Percentiles rank a stretch among this genome's conserved stretches.
These are phyloP conservation scores for Drosophila subsilvestris DNA, from an alignment of 2,888 invertebrate species.

Conservation along the genomic window DNA sequence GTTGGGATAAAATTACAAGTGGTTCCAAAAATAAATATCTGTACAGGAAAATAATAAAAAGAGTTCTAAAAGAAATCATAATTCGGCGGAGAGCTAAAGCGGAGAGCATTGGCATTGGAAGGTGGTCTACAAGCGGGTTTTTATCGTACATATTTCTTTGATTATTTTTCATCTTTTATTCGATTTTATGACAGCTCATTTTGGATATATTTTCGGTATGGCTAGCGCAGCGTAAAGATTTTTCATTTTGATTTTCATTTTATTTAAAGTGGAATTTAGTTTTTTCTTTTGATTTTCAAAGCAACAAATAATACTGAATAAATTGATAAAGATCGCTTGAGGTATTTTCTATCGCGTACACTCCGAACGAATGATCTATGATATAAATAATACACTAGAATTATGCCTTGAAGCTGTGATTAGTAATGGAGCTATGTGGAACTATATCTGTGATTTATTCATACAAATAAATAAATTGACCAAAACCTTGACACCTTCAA, in stretches of 20 bases:
- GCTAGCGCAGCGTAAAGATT: conserved; percentile 33
- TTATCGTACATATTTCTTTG: conserved; percentile 16
- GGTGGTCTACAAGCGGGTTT: conserved; percentile 30
- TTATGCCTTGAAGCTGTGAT: conserved; percentile 18
- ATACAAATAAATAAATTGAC: not conserved
- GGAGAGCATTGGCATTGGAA: not conserved
- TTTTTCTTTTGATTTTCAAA: conserved; percentile 56
- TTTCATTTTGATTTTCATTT: conserved; percentile 30
- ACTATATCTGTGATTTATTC: conserved; percentile 6
- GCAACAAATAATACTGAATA: conserved; percentile 74
- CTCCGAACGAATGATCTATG: conserved; percentile 16
- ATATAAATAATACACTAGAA: conserved; percentile 12
- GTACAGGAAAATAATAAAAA: conserved; percentile 26
- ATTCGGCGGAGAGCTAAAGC: conserved; percentile 23
- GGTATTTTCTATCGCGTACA: conserved; percentile 30
- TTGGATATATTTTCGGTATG: conserved; percentile 9
- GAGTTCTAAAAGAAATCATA: conserved; percentile 19
- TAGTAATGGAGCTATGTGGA: not conserved
- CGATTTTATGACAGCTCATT: conserved; percentile 32
- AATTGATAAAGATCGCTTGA: conserved; percentile 72
- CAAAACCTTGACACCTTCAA: conserved; percentile 96
- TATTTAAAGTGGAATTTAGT: conserved; percentile 6
- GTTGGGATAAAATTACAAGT: conserved; percentile 2
- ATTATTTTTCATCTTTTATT: not conserved
- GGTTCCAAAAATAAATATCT: conserved; percentile 17